Conservation (phyloP, 2,113 vertebrate species). For the Oceanodroma tethys region DNA sequence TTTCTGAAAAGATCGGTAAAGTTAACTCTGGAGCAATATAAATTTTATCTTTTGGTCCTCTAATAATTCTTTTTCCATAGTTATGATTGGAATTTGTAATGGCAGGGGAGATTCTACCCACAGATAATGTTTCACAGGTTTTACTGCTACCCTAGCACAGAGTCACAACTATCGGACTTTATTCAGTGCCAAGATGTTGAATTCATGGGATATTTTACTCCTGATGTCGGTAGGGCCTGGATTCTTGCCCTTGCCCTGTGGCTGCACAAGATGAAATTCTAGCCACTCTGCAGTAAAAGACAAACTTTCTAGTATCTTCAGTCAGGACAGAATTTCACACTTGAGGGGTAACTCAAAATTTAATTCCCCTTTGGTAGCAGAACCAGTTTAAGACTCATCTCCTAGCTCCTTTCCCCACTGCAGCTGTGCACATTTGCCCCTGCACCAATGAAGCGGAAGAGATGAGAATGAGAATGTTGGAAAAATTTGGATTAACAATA, state of each 20-base stretch:
- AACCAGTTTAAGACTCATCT: background rate
- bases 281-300: background rate
- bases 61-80: background rate
- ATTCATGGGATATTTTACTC: conserved; percentile 45
- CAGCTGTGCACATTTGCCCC: background rate
- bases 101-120: background rate
- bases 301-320: conserved; percentile 7
- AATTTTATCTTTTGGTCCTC: background rate
- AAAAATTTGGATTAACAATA: background rate
- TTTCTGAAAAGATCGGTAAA: background rate
- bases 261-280: conserved; percentile 14
- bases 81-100: background rate
- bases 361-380: background rate
- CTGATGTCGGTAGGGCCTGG: conserved; percentile 30
- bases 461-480: background rate
- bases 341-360: background rate
- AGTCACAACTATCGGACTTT: background rate
- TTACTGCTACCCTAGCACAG: background rate
- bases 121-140: background rate
- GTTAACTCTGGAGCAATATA: background rate
- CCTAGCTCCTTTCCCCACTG: background rate
- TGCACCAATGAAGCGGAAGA: background rate
- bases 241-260: conserved; percentile 23
- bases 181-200: conserved; percentile 17
- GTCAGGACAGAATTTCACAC: conserved; percentile 7